phyloP scores from a whole-genome alignment of 2,797 vertebrate species.

The Pogonophryne albipinna region DNA sequence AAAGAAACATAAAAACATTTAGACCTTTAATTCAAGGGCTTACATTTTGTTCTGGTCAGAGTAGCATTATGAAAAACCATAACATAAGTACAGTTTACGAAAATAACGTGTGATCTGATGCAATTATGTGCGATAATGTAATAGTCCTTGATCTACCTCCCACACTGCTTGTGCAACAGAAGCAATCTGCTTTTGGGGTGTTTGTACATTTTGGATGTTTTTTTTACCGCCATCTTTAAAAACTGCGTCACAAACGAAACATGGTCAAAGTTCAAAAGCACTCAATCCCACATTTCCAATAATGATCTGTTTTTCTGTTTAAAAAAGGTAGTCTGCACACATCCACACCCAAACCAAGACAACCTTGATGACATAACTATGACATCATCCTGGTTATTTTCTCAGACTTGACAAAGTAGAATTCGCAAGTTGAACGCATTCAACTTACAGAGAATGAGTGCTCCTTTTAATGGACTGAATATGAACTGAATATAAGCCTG shows the following conservation, averaged over 20 bases:
- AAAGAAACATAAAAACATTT: slow-evolving; percentile 16
- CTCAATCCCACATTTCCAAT: neutral
- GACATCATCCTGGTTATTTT: neutral
- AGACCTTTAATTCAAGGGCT: slow-evolving; percentile 23
- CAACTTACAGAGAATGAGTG: too few species aligned
- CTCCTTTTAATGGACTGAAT: neutral
- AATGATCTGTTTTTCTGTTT: neutral
- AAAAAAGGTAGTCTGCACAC: neutral
- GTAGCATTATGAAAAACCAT: slow-evolving; percentile 22
- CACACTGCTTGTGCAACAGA: slow-evolving; percentile 28
- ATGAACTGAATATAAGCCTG: neutral
- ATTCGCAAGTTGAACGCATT: too few species aligned
- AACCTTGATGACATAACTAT: neutral
- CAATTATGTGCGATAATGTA: slow-evolving; percentile 44
- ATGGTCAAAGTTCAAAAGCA: neutral
- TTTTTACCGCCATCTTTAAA: slow-evolving; percentile 1
- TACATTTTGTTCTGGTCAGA: slow-evolving; percentile 7
- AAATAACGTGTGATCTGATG: slow-evolving; percentile 33
- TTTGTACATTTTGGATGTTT: neutral
- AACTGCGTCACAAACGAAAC: slow-evolving; percentile 17
- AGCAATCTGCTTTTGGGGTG: neutral
- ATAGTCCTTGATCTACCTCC: slow-evolving; percentile 36
- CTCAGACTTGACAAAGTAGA: neutral
- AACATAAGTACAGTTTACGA: slow-evolving; percentile 21
- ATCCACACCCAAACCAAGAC: neutral